phyloP scores from a whole-genome alignment of 2,797 vertebrate genomes.

The Pangasius krempfi region DNA sequence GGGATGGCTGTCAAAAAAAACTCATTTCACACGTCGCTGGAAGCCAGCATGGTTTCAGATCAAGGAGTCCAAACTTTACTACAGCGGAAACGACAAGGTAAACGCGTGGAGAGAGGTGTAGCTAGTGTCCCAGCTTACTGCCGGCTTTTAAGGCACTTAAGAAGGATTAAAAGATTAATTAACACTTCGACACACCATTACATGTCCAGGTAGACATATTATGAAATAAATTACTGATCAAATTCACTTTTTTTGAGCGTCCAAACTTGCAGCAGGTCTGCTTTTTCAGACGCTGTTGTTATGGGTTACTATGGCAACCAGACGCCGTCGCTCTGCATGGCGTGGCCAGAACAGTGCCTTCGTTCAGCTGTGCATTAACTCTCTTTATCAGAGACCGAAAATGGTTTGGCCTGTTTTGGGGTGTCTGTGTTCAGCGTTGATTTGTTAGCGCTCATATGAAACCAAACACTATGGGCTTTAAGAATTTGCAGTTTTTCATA shows the following conservation, averaged over 20 bases:
- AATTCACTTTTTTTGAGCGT: not conserved
- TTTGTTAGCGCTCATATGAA: too few species aligned
- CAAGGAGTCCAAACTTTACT: constrained; percentile 53
- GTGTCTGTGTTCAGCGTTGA: too few species aligned
- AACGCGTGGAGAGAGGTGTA: not conserved
- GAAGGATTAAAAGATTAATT: constrained; percentile 5
- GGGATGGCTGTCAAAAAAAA: constrained; percentile 61
- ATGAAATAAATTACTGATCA: not conserved
- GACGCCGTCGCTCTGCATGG: not conserved
- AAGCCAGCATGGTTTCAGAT: constrained; percentile 57
- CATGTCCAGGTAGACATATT: not conserved
- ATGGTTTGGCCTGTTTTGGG: too few species aligned
- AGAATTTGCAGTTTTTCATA: too few species aligned
- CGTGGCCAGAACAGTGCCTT: not conserved
- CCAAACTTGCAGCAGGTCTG: not conserved
- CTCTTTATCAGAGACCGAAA: too few species aligned
- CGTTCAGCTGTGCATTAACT: not conserved
- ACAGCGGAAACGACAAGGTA: constrained; percentile 57
- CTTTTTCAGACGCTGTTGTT: not conserved
- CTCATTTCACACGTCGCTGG: constrained; percentile 59
- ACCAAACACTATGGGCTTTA: too few species aligned
- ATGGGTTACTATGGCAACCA: constrained; percentile 3
- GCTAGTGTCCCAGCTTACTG: not conserved
- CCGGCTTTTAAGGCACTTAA: not conserved
- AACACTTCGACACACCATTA: not conserved